phyloP scores from a whole-genome alignment of 2,888 invertebrate species.

The Harpalus rufipes region DNA sequence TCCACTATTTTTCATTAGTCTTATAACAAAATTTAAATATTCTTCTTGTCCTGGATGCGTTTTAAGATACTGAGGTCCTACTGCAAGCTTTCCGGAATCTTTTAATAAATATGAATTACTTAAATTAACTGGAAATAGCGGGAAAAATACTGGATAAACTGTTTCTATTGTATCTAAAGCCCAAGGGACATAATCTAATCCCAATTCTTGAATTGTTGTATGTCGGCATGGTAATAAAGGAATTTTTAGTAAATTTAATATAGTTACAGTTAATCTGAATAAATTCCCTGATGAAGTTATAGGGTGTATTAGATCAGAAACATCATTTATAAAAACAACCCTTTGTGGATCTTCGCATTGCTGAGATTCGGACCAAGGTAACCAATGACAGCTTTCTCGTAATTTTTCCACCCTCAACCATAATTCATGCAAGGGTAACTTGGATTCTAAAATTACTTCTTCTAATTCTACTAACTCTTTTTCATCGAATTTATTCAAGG shows the following conservation, averaged over 20 bases:
- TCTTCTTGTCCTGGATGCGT: constrained; percentile 82
- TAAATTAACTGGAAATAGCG: constrained; percentile 73
- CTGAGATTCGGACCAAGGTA: constrained; percentile 79
- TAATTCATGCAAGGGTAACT: constrained; percentile 85
- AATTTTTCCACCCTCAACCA: constrained; percentile 88
- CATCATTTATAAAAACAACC: constrained; percentile 82
- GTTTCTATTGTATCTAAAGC: constrained; percentile 79
- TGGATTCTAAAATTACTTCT: constrained; percentile 80
- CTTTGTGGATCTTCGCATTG: constrained; percentile 83
- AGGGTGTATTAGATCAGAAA: constrained; percentile 85
- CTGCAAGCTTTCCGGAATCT: constrained; percentile 77
- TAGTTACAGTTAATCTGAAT: constrained; percentile 81
- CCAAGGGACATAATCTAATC: constrained; percentile 77
- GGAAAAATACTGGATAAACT: constrained; percentile 76
- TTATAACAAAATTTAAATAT: constrained; percentile 79
- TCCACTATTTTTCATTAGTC: constrained; percentile 79
- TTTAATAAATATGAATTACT: constrained; percentile 75
- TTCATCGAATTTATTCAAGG: constrained; percentile 75
- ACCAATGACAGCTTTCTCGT: constrained; percentile 86
- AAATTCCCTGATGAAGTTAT: constrained; percentile 80
- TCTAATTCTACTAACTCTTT: constrained; percentile 80
- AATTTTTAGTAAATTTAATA: constrained; percentile 81
- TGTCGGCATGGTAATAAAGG: constrained; percentile 80
- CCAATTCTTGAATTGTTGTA: constrained; percentile 76
- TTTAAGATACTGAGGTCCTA: constrained; percentile 81